Conservation (phyloP, 1,140 invertebrate genomes). For the Lamellibrachia luymesi region DNA sequence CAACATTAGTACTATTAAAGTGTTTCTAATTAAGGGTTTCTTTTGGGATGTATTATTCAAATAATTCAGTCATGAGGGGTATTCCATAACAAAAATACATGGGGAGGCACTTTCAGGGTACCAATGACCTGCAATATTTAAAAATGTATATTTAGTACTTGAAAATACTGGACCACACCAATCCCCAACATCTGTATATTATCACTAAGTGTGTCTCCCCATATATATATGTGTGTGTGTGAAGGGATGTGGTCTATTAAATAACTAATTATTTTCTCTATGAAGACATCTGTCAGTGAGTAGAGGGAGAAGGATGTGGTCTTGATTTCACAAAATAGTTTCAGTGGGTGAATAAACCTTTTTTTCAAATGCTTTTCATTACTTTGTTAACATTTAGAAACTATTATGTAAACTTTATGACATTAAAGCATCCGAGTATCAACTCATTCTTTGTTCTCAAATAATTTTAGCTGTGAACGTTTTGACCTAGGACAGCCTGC, state of each 20-base stretch:
- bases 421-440: neutral
- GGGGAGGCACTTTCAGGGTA: too few species aligned
- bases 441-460: neutral
- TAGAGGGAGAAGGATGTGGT: too few species aligned
- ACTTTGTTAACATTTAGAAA: neutral
- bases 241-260: neutral
- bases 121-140: too few species aligned
- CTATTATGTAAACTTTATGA: neutral
- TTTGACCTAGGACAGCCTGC: too few species aligned
- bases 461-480: neutral
- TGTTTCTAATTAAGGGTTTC: neutral
- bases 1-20: neutral
- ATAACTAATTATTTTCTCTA: too few species aligned
- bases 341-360: neutral
- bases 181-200: too few species aligned
- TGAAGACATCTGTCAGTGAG: too few species aligned
- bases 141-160: too few species aligned
- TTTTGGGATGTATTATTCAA: neutral
- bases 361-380: neutral
- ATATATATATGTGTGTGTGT: neutral
- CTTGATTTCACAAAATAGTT: neutral
- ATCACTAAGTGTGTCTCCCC: too few species aligned
- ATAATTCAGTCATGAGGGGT: too few species aligned
- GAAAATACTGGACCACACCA: too few species aligned
- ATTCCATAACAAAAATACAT: too few species aligned